Evolutionary conservation across 1,140 invertebrate species (phyloP), one percentile per base, ranked within the genome.

Genomic region (Hyles vespertilio): DNA sequence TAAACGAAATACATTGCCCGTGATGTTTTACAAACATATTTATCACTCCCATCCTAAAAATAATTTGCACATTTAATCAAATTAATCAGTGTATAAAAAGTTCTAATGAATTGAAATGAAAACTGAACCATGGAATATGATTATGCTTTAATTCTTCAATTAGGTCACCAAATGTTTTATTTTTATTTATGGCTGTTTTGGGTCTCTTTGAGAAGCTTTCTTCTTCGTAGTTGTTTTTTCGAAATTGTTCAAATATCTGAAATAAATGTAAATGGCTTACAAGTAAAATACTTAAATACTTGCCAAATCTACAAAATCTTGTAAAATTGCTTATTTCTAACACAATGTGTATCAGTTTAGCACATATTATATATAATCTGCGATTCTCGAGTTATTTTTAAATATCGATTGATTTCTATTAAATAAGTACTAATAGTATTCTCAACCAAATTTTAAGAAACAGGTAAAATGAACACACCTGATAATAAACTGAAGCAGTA

Each of bases 1-100:
- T 11, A 44, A 12, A 12, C n/a, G 68, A 40, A 12, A 87, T 32
- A 33, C 67, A 59, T 11, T 46, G 6, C 11, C 69, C 66, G 63
- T 80, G 83, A 49, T 81, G 58, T 61, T 83, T 72, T 6, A 82
- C 64, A 60, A 87, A 89, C 12, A 61, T 63, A 22, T 70, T 49
- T 59, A 80, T 61, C 51, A 87, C 76, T 52, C 63, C 73, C 59
- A 85, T 54, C 85, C 87, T 89, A 46, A 46, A 83, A 78, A 55
- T 44, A 60, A 50, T 59, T 44, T 8, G 59, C 7, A 57, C 11
- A 22, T 3, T 52, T 2, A 32, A 7, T 33, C 3, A 56, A 40
- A 50, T 9, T 58, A 58, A 34, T 51, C 47, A 45, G 36, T 43
- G 22, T 33, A 10, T 45, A 45, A 12, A 55, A 33, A 56, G 0